Evolutionary conservation across 2,113 vertebrate species (phyloP).

Genomic region (Scomber scombrus): DNA sequence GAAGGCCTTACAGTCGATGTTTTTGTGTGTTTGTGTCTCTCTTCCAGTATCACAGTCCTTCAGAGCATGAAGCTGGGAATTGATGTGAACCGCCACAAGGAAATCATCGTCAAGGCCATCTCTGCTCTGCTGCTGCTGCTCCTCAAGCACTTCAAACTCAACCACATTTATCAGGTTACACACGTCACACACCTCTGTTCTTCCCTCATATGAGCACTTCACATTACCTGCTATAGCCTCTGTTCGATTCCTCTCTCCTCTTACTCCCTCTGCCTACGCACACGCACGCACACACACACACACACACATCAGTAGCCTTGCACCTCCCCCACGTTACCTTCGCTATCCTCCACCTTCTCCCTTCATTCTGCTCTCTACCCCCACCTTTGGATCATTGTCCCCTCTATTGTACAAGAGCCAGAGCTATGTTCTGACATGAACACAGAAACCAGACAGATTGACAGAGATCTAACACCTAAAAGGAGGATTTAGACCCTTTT

Average conservation of each 20-base stretch:
- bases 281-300: neutral
- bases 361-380: constrained; percentile 7
- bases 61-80: constrained; percentile 99
- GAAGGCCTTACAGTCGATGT: neutral
- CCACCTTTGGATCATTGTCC: neutral
- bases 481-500: constrained; percentile 20
- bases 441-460: neutral
- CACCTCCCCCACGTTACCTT: constrained; percentile 32
- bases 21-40: constrained; percentile 35
- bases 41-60: constrained; percentile 91
- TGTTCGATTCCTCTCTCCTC: neutral
- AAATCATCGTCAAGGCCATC: constrained; percentile 97
- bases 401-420: neutral
- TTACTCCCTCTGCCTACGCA: constrained; percentile 5
- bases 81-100: constrained; percentile 97
- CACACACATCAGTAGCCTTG: neutral
- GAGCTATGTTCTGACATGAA: neutral
- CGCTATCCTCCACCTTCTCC: constrained; percentile 13
- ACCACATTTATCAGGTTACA: constrained; percentile 95
- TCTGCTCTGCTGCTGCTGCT: constrained; percentile 92
- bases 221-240: neutral
- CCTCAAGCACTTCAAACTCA: constrained; percentile 97
- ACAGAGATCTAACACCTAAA: neutral
- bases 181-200: neutral
- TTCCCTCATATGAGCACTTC: neutral